Conservation (phyloP, 2,888 invertebrate genomes). For the Nymphalis urticae region DNA sequence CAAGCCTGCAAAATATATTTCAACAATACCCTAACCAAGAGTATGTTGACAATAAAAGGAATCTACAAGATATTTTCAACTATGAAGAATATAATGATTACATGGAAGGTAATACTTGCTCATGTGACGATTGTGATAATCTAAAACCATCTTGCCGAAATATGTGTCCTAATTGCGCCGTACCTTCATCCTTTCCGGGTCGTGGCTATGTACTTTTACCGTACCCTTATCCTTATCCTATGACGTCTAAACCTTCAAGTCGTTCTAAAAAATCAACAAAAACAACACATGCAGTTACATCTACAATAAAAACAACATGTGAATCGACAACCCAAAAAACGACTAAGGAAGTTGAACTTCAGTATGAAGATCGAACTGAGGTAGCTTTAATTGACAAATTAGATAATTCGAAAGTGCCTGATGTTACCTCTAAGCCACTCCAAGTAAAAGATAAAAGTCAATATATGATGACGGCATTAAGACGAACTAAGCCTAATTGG, state of each 20-base stretch:
- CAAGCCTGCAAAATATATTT: slow-evolving; percentile 17
- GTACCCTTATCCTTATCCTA: slow-evolving; percentile 36
- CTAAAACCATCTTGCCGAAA: slow-evolving; percentile 37
- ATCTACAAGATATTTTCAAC: slow-evolving; percentile 17
- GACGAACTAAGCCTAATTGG: slow-evolving; percentile 54
- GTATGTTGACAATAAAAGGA: slow-evolving; percentile 22
- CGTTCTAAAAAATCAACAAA: slow-evolving; percentile 30
- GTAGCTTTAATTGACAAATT: background rate
- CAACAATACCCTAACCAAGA: slow-evolving; percentile 23
- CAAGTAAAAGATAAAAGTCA: slow-evolving; percentile 41
- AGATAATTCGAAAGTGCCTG: slow-evolving; percentile 7
- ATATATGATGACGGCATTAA: slow-evolving; percentile 49
- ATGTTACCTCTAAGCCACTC: slow-evolving; percentile 2
- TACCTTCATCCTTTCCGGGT: slow-evolving; percentile 19
- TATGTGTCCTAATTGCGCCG: slow-evolving; percentile 36
- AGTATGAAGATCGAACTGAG: slow-evolving; percentile 29
- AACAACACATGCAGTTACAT: slow-evolving; percentile 20
- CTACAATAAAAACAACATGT: slow-evolving; percentile 20
- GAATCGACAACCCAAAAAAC: slow-evolving; percentile 19
- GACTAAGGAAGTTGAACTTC: slow-evolving; percentile 12
- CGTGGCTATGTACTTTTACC: slow-evolving; percentile 32
- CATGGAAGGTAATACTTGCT: slow-evolving; percentile 45
- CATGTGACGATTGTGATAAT: slow-evolving; percentile 37
- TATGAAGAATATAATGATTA: slow-evolving; percentile 41
- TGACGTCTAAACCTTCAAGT: slow-evolving; percentile 14